Base-by-base conservation (phyloP, 2,113 vertebrate genomes). In the Myrmecobius fasciatus region DNA sequence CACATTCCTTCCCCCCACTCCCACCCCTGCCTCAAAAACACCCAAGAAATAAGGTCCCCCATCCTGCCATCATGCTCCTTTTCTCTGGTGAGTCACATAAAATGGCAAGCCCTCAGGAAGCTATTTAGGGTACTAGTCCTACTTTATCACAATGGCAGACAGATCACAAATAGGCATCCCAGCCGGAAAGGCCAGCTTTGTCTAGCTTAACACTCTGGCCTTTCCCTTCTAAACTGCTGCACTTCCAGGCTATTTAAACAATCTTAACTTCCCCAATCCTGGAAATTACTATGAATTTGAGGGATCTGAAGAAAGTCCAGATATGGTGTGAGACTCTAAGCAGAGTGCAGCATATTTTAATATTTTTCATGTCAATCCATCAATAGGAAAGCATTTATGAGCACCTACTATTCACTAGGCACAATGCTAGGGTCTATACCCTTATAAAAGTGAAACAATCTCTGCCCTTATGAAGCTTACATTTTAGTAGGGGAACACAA, bases 321-420 rank as follows among this genome's bases (percentile, higher is more conserved):
- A 75, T n/a, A 12, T 75, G 36, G 36, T 22, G 36, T 75, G 36
- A n/a, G 67, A 17, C 36, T 75, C 60, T 20, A 17, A 20, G 17
- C 14, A 20, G 4, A 75, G 36, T n/a, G 4, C 14, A 20, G 14
- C 14, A 17, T n/a, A n/a, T 75, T 20, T n/a, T n/a, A 75, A 75
- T 75, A 75, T 75, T n/a, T n/a, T 75, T n/a, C 14, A n/a, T 75
- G 36, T 22, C 60, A 75, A 14, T 47, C 92, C 52, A 48, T 47
- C 90, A 56, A 31, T 90, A 92, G 93, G 48, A 47, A 43, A 11
- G 28, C 89, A 43, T 90, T 95, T 93, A 89, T 12, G 90, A 93
- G 53, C 49, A 89, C 2, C 48, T 43, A 36, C 43, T 53, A 51
- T 36, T 6, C 49, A 25, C 28, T 43, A 88, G 51, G 93, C 93